Conservation (phyloP, 64 coral and sea anemone genomes). For the Dendrophyllia cribrosa region DNA sequence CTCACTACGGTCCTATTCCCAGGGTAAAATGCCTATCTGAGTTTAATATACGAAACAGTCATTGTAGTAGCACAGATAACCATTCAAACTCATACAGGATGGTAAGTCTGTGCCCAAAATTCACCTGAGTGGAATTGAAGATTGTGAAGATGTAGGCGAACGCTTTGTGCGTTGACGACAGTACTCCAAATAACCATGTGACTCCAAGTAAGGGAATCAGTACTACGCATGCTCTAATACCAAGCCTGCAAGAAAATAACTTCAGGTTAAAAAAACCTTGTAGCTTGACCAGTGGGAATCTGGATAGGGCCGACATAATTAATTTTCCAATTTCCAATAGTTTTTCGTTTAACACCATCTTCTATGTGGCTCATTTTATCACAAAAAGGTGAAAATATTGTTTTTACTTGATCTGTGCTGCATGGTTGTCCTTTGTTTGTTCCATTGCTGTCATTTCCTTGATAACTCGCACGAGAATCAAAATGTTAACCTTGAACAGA, state of each 20-base stretch:
- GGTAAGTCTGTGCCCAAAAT: not conserved
- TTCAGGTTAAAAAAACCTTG: no score
- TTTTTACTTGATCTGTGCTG: conserved; percentile 3
- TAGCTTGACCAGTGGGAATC: no score
- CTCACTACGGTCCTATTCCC: no score
- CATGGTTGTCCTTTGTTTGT: conserved; percentile 12
- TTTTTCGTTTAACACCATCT: no score
- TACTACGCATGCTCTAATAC: conserved; percentile 11
- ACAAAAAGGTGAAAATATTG: not conserved
- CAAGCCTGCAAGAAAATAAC: not conserved
- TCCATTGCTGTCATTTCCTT: conserved; percentile 42
- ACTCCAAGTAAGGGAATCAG: conserved; percentile 3
- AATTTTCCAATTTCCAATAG: no score
- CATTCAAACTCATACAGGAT: no score
- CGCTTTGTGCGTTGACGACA: conserved; percentile 2
- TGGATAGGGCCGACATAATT: no score
- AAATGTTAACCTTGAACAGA: not conserved
- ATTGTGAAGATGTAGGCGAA: conserved; percentile 31
- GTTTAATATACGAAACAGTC: no score
- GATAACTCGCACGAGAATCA: conserved; percentile 28
- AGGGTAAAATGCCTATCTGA: no score
- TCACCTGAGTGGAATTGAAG: conserved; percentile 22
- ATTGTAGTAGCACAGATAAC: not conserved
- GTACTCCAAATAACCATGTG: conserved; percentile 27
- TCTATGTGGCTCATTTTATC: no score